Percentiles rank a stretch among this genome's conserved stretches.
These are phyloP conservation scores for Eupelmus urozonus DNA, from an alignment of 2,888 invertebrate species.

Conservation along the genomic window DNA sequence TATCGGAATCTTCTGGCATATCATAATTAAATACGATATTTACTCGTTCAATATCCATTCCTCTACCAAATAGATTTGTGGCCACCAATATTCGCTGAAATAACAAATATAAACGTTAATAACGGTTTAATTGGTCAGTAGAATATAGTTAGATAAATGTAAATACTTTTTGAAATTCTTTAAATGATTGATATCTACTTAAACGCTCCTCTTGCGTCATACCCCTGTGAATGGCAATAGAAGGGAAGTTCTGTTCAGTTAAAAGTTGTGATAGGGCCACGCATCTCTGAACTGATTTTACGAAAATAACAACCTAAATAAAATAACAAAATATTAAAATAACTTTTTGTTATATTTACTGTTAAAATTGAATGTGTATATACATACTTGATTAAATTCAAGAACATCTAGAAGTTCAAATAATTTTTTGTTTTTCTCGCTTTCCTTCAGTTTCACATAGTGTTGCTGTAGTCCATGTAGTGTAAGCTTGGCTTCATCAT, in stretches of 20 bases:
- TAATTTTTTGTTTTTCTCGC: slow-evolving; percentile 99
- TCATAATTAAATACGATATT: too few relatives aligned
- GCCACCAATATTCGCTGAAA: slow-evolving; percentile 94
- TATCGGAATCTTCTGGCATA: slow-evolving; percentile 99
- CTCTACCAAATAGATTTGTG: slow-evolving; percentile 99
- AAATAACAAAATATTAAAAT: too few relatives aligned
- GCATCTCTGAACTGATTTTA: slow-evolving; percentile 98
- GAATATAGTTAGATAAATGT: slow-evolving; percentile 81
- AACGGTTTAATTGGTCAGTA: slow-evolving; percentile 99
- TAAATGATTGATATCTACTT: slow-evolving; percentile 98
- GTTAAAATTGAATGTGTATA: too few relatives aligned
- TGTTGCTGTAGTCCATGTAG: slow-evolving; percentile 97
- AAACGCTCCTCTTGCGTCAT: slow-evolving; percentile 98
- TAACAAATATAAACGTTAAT: slow-evolving; percentile 88
- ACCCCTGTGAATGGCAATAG: slow-evolving; percentile 98
- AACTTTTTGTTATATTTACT: too few relatives aligned
- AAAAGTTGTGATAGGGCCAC: slow-evolving; percentile 96
- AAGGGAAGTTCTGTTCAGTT: slow-evolving; percentile 99
- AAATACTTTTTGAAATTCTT: slow-evolving; percentile 96
- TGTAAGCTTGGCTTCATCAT: slow-evolving; percentile 99
- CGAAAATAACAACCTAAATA: slow-evolving; percentile 96
- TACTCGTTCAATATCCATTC: slow-evolving; percentile 99
- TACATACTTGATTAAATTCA: slow-evolving; percentile 97
- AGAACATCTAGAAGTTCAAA: slow-evolving; percentile 98
- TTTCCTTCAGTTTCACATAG: slow-evolving; percentile 99